phyloP scores from a whole-genome alignment of 2,888 invertebrate species.

The Empis stercorea region DNA sequence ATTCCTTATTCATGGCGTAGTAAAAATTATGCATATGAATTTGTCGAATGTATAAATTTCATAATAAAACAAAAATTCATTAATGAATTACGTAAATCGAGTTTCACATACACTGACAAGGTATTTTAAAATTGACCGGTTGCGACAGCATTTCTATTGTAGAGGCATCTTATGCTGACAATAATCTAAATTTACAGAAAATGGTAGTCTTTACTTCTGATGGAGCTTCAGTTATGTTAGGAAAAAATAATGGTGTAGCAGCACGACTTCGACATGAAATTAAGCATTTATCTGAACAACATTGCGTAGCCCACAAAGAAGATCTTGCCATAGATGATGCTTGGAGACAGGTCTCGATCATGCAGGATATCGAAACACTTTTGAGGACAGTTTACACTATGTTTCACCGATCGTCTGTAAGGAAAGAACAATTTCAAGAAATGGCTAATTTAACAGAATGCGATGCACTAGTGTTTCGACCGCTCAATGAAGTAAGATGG shows the following conservation, averaged over 20 bases:
- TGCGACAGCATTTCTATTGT: neutral
- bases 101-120: too few species aligned
- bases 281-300: constrained; percentile 1
- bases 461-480: constrained; percentile 1
- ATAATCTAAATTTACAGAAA: constrained; percentile 1
- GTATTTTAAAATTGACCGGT: neutral
- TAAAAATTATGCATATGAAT: neutral
- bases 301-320: constrained; percentile 2
- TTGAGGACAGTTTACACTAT: neutral
- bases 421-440: neutral
- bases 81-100: too few species aligned
- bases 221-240: constrained; percentile 2
- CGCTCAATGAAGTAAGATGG: constrained; percentile 1
- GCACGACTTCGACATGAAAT: constrained; percentile 2
- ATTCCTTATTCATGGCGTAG: neutral
- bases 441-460: neutral
- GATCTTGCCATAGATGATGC: neutral
- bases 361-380: neutral
- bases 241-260: constrained; percentile 2
- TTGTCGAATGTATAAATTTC: too few species aligned
- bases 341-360: neutral
- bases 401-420: neutral
- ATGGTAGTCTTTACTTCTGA: constrained; percentile 3
- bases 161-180: neutral
- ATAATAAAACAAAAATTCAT: too few species aligned